Percentiles rank a stretch among this genome's conserved stretches.
Evolutionary conservation across 1,140 invertebrate species (phyloP).

Genomic region (Drosophila auraria): DNA sequence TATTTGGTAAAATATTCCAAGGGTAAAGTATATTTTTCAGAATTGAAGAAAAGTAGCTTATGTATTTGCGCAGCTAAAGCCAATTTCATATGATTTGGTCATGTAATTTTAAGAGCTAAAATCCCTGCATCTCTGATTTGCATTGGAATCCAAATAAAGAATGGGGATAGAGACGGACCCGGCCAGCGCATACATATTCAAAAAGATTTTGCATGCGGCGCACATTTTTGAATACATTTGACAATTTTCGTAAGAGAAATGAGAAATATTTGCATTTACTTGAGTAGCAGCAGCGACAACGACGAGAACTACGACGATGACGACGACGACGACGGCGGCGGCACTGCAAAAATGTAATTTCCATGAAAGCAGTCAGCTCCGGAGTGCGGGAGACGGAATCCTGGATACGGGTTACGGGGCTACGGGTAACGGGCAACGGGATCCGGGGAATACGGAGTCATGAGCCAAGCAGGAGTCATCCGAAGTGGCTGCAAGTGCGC

Average conservation of each 20-base stretch:
- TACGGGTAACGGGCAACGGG: neutral
- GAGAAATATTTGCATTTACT: constrained; percentile 84
- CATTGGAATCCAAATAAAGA: constrained; percentile 49
- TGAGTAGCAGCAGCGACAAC: constrained; percentile 71
- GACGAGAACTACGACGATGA: neutral
- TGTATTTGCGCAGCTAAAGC: constrained; percentile 7
- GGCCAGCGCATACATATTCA: constrained; percentile 69
- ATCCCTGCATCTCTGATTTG: constrained; percentile 46
- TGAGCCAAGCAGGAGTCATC: constrained; percentile 47
- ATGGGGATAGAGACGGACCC: constrained; percentile 7
- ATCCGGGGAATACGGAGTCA: constrained; percentile 23
- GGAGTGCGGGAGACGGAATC: constrained; percentile 13
- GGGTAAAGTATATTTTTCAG: neutral
- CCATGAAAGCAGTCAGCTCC: constrained; percentile 70
- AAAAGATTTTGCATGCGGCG: constrained; percentile 80
- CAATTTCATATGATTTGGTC: constrained; percentile 41
- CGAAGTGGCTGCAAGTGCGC: constrained; percentile 75
- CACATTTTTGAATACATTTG: constrained; percentile 83
- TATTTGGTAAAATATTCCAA: neutral
- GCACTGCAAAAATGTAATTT: constrained; percentile 82
- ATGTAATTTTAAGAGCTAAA: constrained; percentile 47
- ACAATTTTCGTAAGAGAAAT: constrained; percentile 81
- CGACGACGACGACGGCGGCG: constrained; percentile 34
- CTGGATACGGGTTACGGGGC: neutral
- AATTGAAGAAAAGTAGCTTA: neutral